These are phyloP conservation scores for Caenorhabditis uteleia DNA, from an alignment of 2,888 invertebrate species.

Conservation along the genomic window DNA sequence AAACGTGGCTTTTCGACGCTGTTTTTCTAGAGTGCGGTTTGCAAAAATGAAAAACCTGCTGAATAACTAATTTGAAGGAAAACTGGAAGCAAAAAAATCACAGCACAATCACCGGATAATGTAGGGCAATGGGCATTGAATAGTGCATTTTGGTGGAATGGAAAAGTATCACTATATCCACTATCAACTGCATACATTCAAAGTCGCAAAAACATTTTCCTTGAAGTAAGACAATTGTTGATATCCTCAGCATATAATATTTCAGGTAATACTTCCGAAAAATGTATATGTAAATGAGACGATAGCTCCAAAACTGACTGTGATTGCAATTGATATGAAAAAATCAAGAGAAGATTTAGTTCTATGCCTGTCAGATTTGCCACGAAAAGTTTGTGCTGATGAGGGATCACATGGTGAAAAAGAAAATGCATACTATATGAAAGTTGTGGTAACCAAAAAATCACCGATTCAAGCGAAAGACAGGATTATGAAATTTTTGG, in stretches of 20 bases:
- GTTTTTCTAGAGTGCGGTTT: conserved; percentile 47
- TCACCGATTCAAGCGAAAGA: conserved; percentile 51
- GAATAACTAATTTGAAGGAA: too few species aligned
- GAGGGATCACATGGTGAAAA: conserved; percentile 45
- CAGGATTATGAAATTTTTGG: conserved; percentile 50
- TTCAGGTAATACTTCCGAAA: conserved; percentile 61
- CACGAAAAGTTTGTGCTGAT: conserved; percentile 53
- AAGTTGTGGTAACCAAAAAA: conserved; percentile 42
- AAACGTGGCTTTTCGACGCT: conserved; percentile 67
- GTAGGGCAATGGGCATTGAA: conserved; percentile 43
- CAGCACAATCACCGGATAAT: conserved; percentile 39
- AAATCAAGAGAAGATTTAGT: conserved; percentile 34
- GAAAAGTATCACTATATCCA: conserved; percentile 31
- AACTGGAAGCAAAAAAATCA: conserved; percentile 12
- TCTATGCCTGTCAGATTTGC: conserved; percentile 46
- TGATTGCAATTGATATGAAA: conserved; percentile 37
- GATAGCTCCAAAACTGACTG: conserved; percentile 59
- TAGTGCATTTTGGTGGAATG: conserved; percentile 39
- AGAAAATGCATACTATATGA: conserved; percentile 44
- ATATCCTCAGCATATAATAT: not conserved
- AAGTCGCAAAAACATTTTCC: conserved; percentile 39
- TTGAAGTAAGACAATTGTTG: conserved; percentile 28
- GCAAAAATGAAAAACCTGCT: not conserved
- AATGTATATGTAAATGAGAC: conserved; percentile 66
- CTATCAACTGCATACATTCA: conserved; percentile 22